Percentiles rank a stretch among this genome's conserved stretches.
These are phyloP conservation scores for Silurus asotus DNA, from an alignment of 2,113 vertebrate genomes.

Conservation along the genomic window DNA sequence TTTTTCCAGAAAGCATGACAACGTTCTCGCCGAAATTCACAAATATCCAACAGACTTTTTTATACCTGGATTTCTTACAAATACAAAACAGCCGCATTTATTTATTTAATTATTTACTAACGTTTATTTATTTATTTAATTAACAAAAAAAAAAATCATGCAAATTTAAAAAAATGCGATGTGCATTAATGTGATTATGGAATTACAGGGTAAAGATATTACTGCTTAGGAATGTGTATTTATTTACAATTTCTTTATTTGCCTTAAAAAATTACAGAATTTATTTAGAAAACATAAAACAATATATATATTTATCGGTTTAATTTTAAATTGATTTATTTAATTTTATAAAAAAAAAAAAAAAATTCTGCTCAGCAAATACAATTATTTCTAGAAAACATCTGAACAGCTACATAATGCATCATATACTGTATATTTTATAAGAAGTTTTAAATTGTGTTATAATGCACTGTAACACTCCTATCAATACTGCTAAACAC, in stretches of 20 bases:
- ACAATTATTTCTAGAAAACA: not conserved
- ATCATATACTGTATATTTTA: not conserved
- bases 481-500: no score
- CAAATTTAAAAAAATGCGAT: not conserved
- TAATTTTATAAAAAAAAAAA: no score
- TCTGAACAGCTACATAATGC: not conserved
- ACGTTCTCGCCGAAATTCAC: constrained; percentile 34
- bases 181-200: no score
- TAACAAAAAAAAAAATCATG: not conserved
- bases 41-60: not conserved
- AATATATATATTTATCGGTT: no score
- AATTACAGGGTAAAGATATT: not conserved
- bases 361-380: no score
- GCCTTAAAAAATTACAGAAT: not conserved
- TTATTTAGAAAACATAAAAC: not conserved
- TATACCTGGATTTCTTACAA: not conserved
- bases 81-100: no score
- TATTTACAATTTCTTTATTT: not conserved
- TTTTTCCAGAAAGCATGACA: constrained; percentile 36
- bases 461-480: not conserved
- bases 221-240: not conserved
- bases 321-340: no score
- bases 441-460: no score
- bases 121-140: not conserved
- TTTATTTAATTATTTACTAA: no score